Conservation (phyloP, 2,888 invertebrate species). For the Parnassius mnemosyne region DNA sequence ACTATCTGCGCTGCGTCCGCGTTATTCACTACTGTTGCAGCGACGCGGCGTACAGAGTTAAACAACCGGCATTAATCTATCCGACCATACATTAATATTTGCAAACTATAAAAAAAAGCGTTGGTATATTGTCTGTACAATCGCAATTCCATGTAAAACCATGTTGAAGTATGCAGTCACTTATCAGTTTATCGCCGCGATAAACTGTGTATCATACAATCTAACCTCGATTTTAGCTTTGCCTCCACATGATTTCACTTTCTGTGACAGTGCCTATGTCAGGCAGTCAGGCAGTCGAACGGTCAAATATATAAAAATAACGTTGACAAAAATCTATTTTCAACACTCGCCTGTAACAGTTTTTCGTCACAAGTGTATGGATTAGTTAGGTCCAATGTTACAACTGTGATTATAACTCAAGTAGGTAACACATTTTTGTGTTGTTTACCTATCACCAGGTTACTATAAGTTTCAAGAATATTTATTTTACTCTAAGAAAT, state of each 20-base stretch:
- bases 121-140: slow-evolving; percentile 3
- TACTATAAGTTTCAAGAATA: no score
- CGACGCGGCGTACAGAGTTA: slow-evolving; percentile 61
- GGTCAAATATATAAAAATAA: slow-evolving; percentile 22
- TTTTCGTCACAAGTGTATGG: slow-evolving; percentile 9
- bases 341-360: slow-evolving; percentile 13
- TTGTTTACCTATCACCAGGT: no score
- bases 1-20: slow-evolving; percentile 42
- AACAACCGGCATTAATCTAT: slow-evolving; percentile 57
- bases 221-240: slow-evolving; percentile 62
- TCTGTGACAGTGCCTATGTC: slow-evolving; percentile 47
- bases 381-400: no score
- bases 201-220: slow-evolving; percentile 48
- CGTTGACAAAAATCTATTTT: slow-evolving; percentile 26
- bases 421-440: no score
- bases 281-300: not conserved
- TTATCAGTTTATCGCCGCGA: slow-evolving; percentile 65
- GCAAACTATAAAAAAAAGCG: slow-evolving; percentile 25
- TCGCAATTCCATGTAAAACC: slow-evolving; percentile 16
- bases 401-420: no score
- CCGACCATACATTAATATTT: slow-evolving; percentile 43
- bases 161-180: slow-evolving; percentile 9
- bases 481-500: no score
- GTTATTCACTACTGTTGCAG: slow-evolving; percentile 60
- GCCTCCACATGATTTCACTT: slow-evolving; percentile 37